A percentile compares a stretch with the other conserved stretches of the same genome.
phyloP scores from a whole-genome alignment of 2,113 vertebrate species.

The Prunella himalayana region DNA sequence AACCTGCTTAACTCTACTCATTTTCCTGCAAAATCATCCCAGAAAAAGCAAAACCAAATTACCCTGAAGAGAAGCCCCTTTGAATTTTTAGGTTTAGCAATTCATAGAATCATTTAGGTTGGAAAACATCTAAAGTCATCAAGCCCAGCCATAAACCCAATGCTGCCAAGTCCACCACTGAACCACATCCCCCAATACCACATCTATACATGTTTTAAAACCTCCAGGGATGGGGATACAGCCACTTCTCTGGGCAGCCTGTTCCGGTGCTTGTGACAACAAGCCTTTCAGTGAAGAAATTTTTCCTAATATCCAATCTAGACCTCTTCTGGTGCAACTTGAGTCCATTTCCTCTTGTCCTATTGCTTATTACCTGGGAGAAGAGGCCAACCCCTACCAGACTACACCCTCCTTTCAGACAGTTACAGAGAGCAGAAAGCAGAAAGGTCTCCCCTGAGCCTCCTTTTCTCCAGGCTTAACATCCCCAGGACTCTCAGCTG shows the following conservation, averaged over 20 bases:
- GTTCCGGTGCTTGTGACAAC: not conserved
- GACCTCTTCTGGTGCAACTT: not conserved
- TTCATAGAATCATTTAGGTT: not conserved
- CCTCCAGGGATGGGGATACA: not conserved
- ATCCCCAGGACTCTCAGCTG: not conserved
- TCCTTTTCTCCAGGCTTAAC: not conserved
- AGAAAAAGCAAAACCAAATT: not conserved
- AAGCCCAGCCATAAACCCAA: not conserved
- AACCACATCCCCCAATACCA: not conserved
- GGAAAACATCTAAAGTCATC: not conserved
- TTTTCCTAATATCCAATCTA: not conserved
- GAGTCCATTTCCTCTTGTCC: not conserved
- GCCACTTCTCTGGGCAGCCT: not conserved
- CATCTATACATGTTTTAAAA: not conserved
- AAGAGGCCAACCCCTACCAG: accelerated
- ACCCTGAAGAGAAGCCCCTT: not conserved
- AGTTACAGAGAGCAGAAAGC: not conserved
- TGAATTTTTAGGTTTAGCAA: not conserved
- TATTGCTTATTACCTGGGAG: accelerated
- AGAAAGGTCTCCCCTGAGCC: not conserved
- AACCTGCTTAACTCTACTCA: not conserved
- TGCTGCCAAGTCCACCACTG: not conserved
- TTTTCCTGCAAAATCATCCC: not conserved
- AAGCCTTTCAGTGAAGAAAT: not conserved
- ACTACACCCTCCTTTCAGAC: not conserved